These are phyloP conservation scores for Myopa testacea DNA, from an alignment of 2,888 invertebrate genomes.

Conservation along the genomic window DNA sequence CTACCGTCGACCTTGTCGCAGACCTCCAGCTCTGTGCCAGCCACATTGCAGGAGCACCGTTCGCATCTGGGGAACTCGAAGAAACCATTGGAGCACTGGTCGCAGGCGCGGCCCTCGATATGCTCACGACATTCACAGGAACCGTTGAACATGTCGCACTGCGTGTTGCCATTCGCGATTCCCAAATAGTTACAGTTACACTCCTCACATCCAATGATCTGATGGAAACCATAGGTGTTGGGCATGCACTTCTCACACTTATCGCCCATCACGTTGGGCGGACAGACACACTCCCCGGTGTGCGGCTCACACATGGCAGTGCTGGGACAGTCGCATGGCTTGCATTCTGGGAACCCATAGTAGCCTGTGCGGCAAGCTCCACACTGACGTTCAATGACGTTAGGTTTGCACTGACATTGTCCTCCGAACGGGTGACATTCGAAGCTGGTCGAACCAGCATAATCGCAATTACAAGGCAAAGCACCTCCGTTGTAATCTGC, in stretches of 20 bases:
- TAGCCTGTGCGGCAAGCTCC: conserved; percentile 87
- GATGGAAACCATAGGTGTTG: conserved; percentile 92
- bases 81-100: conserved; percentile 85
- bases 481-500: conserved; percentile 96
- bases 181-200: conserved; percentile 92
- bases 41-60: conserved; percentile 81
- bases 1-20: conserved; percentile 80
- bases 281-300: conserved; percentile 89
- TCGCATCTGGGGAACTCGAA: conserved; percentile 91
- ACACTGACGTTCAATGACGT: conserved; percentile 91
- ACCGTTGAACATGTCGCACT: conserved; percentile 90
- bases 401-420: conserved; percentile 91
- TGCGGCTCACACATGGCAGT: conserved; percentile 84
- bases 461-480: conserved; percentile 88
- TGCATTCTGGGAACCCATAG: conserved; percentile 96
- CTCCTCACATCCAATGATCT: conserved; percentile 93
- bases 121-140: conserved; percentile 87
- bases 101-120: conserved; percentile 90
- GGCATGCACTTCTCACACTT: conserved; percentile 90
- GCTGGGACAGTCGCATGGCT: conserved; percentile 86
- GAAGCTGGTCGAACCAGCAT: conserved; percentile 86
- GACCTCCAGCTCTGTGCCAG: conserved; percentile 88
- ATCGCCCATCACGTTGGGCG: conserved; percentile 88
- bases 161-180: conserved; percentile 79
- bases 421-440: conserved; percentile 95